phyloP scores from a whole-genome alignment of 2,888 invertebrate species.

The Tetranychus piercei region DNA sequence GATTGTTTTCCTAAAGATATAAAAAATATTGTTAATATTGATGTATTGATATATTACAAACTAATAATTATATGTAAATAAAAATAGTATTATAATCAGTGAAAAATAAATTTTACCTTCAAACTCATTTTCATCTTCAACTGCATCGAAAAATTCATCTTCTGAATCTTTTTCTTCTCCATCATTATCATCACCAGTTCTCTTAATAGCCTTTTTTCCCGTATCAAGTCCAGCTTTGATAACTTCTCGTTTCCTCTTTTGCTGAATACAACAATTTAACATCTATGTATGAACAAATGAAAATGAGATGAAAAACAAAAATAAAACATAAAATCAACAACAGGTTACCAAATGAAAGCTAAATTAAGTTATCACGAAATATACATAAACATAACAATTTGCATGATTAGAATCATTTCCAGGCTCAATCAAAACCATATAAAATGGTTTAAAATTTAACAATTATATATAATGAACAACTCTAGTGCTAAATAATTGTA shows the following conservation, averaged over 20 bases:
- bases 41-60: no score
- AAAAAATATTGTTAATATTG: no score
- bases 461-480: no score
- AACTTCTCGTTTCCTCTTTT: constrained; percentile 34
- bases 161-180: constrained; percentile 28
- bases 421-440: no score
- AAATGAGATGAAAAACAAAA: constrained; percentile 19
- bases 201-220: background rate
- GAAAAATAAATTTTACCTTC: background rate
- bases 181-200: constrained; percentile 22
- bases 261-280: constrained; percentile 43
- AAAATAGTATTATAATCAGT: background rate
- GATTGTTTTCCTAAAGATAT: background rate
- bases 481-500: no score
- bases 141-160: constrained; percentile 33
- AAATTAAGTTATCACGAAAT: constrained; percentile 10
- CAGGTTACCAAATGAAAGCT: background rate
- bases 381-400: constrained; percentile 7
- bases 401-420: background rate
- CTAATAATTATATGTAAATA: no score
- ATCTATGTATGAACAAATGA: constrained; percentile 33
- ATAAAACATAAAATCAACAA: constrained; percentile 4
- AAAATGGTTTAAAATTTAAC: no score
- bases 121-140: constrained; percentile 26
- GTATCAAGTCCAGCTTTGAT: constrained; percentile 6